Evolutionary conservation across 2,797 vertebrate genomes (phyloP), one percentile per base, ranked within the genome.

Genomic region (Alca torda): DNA sequence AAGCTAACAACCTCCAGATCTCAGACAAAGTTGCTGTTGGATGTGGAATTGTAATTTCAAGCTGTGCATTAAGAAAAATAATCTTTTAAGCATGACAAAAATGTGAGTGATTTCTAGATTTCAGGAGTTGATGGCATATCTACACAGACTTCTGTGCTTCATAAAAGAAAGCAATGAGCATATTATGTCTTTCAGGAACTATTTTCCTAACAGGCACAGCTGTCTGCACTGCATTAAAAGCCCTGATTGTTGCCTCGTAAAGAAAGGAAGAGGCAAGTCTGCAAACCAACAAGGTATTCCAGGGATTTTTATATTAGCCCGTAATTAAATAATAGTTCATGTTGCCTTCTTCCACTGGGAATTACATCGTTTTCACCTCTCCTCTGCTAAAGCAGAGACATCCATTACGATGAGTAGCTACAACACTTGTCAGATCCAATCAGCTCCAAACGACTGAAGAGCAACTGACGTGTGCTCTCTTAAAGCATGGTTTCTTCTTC

Each of bases 261-360:
- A 98, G 97, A 98, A 98, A 98, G 95, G 96, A 98, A 97, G 95
- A 98, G 92, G 95, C 80, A 93, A 93, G 87, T 89, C 93, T 96
- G 90, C 96, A 98, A 98, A 98, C 95, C 97, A 98, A 91, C 95
- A 91, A 85, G 94, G 95, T 86, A 96, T 97, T 96, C 93, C 95
- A 91, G 93, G 94, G 97, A 97, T 96, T 97, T 97, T 98, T 98
- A 98, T 98, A 98, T 99, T 98, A 99, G 98, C 98, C 97, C 96
- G 97, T 99, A 99, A 99, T 99, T 99, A 99, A 99, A 99, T 99
- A 99, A 99, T 98, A 98, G 98, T 98, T 98, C 97, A 96, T 96
- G 98, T 98, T 99, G 98, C 98, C 98, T 98, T 98, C 98, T 98
- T 98, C 98, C 97, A 98, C 94, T 97, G 98, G 98, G 98, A 98